These are phyloP conservation scores for Dicentrarchus labrax DNA, from an alignment of 2,113 vertebrate genomes.

Conservation along the genomic window DNA sequence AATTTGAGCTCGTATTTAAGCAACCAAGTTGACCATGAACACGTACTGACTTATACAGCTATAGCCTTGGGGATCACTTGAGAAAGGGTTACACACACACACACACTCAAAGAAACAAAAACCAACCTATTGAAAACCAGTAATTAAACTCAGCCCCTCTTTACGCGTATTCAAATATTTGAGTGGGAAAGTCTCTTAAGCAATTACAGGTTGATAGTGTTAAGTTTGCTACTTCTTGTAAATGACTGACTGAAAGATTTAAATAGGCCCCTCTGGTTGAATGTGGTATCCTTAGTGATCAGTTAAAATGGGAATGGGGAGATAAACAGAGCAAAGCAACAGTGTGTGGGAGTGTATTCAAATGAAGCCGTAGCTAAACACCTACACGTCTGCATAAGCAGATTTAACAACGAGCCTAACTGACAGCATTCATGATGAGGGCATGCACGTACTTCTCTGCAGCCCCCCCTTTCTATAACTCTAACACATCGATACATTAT, in stretches of 20 bases:
- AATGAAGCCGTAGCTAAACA: slow-evolving; percentile 59
- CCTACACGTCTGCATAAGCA: slow-evolving; percentile 62
- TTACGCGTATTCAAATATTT: not conserved
- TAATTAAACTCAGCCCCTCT: not conserved
- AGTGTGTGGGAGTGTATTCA: slow-evolving; percentile 63
- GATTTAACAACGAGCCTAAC: slow-evolving; percentile 36
- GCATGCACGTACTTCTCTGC: not conserved
- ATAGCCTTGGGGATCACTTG: not conserved
- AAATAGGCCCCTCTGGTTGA: slow-evolving; percentile 5
- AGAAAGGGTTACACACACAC: not conserved
- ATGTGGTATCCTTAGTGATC: slow-evolving; percentile 37
- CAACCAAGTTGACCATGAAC: not conserved
- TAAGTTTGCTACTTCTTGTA: not conserved
- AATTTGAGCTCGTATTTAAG: not conserved
- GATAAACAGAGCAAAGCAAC: slow-evolving; percentile 48
- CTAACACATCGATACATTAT: not conserved
- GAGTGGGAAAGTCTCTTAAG: not conserved
- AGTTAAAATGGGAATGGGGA: slow-evolving; percentile 33
- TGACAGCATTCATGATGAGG: slow-evolving; percentile 24
- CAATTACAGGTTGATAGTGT: not conserved
- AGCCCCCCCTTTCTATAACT: not conserved
- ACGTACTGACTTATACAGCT: not conserved
- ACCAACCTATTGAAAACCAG: not conserved
- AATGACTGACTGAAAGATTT: slow-evolving; percentile 31
- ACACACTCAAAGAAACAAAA: not conserved